Evolutionary conservation across 2,888 invertebrate genomes (phyloP).

Genomic region (Orthonychiurus folsomi): DNA sequence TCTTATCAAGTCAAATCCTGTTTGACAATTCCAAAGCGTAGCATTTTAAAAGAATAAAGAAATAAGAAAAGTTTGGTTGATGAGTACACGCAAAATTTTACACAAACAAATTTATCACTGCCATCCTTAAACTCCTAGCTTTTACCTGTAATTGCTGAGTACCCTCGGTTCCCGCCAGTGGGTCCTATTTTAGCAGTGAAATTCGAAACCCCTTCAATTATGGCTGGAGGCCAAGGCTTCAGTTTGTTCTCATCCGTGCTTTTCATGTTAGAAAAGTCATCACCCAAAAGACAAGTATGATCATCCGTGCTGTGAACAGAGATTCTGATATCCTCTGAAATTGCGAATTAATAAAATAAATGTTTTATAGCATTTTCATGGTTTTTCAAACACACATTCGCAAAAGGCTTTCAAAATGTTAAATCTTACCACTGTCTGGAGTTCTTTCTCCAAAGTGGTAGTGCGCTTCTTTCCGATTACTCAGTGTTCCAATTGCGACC

Average conservation of each 20-base stretch:
- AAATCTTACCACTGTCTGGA: conserved; percentile 41
- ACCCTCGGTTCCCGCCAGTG: conserved; percentile 70
- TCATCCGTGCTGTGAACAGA: conserved; percentile 67
- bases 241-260: conserved; percentile 39
- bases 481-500: conserved; percentile 78
- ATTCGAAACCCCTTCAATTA: conserved; percentile 54
- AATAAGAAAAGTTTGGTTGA: too few species aligned
- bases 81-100: too few species aligned
- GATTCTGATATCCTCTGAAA: conserved; percentile 46
- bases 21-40: too few species aligned
- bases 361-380: background rate
- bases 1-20: background rate
- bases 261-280: conserved; percentile 14
- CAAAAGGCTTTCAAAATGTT: conserved; percentile 1
- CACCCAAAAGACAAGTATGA: conserved; percentile 53
- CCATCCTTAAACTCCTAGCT: too few species aligned
- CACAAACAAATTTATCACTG: background rate
- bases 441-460: conserved; percentile 70
- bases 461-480: conserved; percentile 69
- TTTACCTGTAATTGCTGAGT: conserved; percentile 65
- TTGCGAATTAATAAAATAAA: conserved; percentile 1
- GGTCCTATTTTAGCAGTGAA: conserved; percentile 74
- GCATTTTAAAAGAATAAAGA: too few species aligned
- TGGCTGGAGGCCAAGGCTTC: conserved; percentile 60
- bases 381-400: background rate